Evolutionary conservation across 2,888 invertebrate species (phyloP).

Genomic region (Synergus laeviventris): DNA sequence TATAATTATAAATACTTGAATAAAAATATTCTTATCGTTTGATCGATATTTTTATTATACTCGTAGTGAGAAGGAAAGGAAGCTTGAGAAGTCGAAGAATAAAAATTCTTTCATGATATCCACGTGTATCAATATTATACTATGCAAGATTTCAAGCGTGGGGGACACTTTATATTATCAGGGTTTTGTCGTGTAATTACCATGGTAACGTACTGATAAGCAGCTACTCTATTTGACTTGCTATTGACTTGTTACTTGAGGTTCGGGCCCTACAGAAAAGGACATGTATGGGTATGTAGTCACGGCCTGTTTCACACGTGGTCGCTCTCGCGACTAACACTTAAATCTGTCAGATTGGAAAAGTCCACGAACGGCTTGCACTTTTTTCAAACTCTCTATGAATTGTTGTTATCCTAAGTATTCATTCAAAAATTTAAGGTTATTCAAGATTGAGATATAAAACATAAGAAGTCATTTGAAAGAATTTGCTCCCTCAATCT

Average conservation of each 20-base stretch:
- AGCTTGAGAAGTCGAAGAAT: no score
- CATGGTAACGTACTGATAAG: conserved; percentile 67
- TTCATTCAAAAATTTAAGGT: neutral
- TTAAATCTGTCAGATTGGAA: conserved; percentile 33
- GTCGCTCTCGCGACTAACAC: conserved; percentile 33
- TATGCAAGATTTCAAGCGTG: conserved; percentile 5
- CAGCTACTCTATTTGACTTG: conserved; percentile 55
- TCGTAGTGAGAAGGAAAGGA: neutral
- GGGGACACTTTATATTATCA: conserved; percentile 8
- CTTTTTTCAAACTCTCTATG: conserved; percentile 5
- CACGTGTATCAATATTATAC: neutral
- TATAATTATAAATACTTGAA: neutral
- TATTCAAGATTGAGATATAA: no score
- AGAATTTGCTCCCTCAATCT: no score
- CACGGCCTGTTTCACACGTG: conserved; percentile 38
- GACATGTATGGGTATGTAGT: conserved; percentile 35
- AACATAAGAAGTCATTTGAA: no score
- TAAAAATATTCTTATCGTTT: neutral
- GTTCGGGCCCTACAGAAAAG: neutral
- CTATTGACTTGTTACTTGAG: conserved; percentile 25
- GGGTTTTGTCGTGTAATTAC: conserved; percentile 61
- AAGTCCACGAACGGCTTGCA: conserved; percentile 18
- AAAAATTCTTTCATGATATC: neutral
- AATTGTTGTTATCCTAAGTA: conserved; percentile 10
- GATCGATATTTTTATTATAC: neutral